Base-by-base conservation (phyloP, 2,113 vertebrate genomes). In the Trichechus manatus region DNA sequence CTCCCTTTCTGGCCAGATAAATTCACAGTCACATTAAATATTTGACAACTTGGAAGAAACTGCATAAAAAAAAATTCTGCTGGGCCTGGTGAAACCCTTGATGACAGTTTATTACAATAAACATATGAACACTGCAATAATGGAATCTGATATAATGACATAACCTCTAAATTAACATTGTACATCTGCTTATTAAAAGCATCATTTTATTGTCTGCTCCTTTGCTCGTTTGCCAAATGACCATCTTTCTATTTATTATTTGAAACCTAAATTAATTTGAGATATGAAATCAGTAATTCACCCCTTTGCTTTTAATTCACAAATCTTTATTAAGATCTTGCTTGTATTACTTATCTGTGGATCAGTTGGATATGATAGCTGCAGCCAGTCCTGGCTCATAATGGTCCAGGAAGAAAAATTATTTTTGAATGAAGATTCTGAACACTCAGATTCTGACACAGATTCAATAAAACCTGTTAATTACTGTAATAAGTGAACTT, bases 21-120 rank as follows among this genome's bases (percentile, higher is more conserved):
- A 97, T 85, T n/a, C 3, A 94, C 50, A 93, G 88, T 31, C 94
- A 97, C 95, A 47, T 95, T 97, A 50, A 95, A 93, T 97, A 95
- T 91, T 53, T 97, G 96, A 91, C 56, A 96, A 79, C 20, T 84
- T 92, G 68, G 68, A 86, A 87, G 77, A 66, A 90, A 31, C 17
- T 95, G 39, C 3, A 56, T 83, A 97, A 88, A 70, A 95, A 91
- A 56, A 47, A 85, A 22, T 42, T 31, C 36, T 53, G 0, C 63
- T 20, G 23, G 56, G 81, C 59, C 25, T 96, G 78, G 53, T 70
- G 42, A 90, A 96, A 95, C 59, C 11, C 64, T 89, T 93, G 79
- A 82, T 77, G 83, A 75, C 50, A 95, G 27, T 27, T 92, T 95
- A 88, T 82, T 96, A 31, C 23, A 93, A 85, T 93, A 97, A 91